Base-by-base conservation (phyloP, 1,140 invertebrate genomes). In the Leucophenga varia region DNA sequence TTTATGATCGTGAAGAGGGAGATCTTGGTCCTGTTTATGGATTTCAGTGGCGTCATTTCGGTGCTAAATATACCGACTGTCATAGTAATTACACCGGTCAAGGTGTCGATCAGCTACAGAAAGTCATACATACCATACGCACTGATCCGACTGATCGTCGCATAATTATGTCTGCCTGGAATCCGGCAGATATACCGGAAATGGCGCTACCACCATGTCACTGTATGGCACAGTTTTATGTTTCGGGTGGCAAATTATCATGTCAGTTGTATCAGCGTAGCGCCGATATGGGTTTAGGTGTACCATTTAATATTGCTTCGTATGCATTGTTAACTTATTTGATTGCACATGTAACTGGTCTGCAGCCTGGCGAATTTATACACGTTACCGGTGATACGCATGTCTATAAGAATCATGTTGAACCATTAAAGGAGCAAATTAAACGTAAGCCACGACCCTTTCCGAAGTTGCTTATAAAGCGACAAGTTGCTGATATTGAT, bases 141-240 rank as follows among this genome's bases (percentile, higher is more conserved):
- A 88, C 78, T 12, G 86, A 89, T 59, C 93, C 95, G 8, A 76
- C 87, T 64, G 89, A 93, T 59, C 79, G 95, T 46, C 81, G 95
- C 49, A 93, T 97, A 50, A 85, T 98, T 43, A 87, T 98, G 83
- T 87, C 85, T 61, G 90, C 95, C 7, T 98, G 95, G 95, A 98
- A 98, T 79, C 88, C 93, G 16, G 56, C 79, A 36, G 93, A 97
- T 77, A 57, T 98, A 14, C 80, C 82, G 7, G 78, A 87, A 76
- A 98, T 98, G 95, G 95, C 93, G 14, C 78, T 99, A 20, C 95
- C 95, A 16, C 95, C 96, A 0, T 98, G 96, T 71, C 96, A 98
- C 76, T 90, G 88, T 69, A 76, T 98, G 3, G 87, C 86, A 3
- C 95, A 98, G 74, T 98, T 98, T 78, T 95, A 91, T 81, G 95